Base-by-base conservation (phyloP, 2,113 vertebrate species). In the Holacanthus passer region DNA sequence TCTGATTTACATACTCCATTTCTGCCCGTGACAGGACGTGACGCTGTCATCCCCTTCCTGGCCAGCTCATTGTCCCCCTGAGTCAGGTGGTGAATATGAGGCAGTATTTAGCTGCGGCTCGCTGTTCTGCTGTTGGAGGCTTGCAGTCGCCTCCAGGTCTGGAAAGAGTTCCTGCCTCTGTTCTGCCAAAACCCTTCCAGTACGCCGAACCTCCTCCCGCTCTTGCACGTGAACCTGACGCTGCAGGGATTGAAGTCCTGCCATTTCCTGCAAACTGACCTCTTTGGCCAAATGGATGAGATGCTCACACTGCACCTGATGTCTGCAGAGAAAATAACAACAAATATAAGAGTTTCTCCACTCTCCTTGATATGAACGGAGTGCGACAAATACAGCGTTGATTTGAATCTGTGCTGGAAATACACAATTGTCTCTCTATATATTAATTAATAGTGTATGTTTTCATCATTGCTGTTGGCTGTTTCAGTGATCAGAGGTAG, bases 241-340 rank as follows among this genome's bases (percentile, higher is more conserved):
- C 87, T 29, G 59, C 77, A 1, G 70, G 85, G 47, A 32, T 6
- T 41, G 39, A 62, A 73, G 32, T 59, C 87, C 65, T 0, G 9
- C 79, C 86, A 70, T 73, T 86, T 74, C 73, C 56, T 74, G 53
- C 50, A 45, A 29, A 63, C 39, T 78, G 83, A 76, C 82, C 76
- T 82, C 73, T 78, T 73, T 72, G 55, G 56, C 73, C 75, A 81
- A 84, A 85, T 73, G 67, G 58, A 88, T 72, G 52, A 81, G 48
- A 35, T 79, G 43, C 45, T 73, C 35, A 50, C 22, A 24, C 50
- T 77, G 31, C 70, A 79, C 69, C 74, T 85, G 73, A 48, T 81
- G 70, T 80, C 83, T 66, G 59, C 53, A 31, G 20, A 69, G 29
- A 31, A 39, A 68, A 37, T 35, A 39, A 47, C 10, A 9, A 14